Percentiles rank a stretch among this genome's conserved stretches.
Conservation (phyloP, 1,140 invertebrate genomes). For the Cryptotermes secundus region DNA sequence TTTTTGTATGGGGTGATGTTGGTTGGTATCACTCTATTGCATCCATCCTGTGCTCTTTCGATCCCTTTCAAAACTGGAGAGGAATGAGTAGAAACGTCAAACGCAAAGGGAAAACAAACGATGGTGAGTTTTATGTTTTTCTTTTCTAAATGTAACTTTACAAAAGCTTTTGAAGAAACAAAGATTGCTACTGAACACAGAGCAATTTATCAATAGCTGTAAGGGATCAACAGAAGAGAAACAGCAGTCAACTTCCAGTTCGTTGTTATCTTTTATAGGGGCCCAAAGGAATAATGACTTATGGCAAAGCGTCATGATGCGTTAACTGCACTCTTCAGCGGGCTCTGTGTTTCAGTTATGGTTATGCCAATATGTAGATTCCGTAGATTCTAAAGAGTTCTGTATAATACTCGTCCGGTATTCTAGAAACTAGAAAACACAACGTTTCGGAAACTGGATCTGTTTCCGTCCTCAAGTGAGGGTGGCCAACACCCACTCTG, state of each 20-base stretch:
- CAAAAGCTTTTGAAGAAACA: slow-evolving; percentile 17
- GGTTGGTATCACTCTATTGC: background rate
- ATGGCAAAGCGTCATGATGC: background rate
- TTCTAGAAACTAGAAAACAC: too few species aligned
- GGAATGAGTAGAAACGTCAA: background rate
- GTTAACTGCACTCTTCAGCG: background rate
- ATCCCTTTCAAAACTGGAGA: background rate
- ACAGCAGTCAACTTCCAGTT: background rate
- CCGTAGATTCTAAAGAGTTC: too few species aligned
- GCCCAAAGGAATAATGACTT: background rate
- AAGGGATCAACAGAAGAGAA: background rate
- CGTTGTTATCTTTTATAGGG: background rate
- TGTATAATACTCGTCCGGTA: too few species aligned
- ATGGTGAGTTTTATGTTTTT: slow-evolving; percentile 5
- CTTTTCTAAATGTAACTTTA: background rate
- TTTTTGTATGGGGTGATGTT: background rate
- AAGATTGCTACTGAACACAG: slow-evolving; percentile 3
- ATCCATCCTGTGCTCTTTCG: background rate
- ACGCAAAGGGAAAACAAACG: slow-evolving; percentile 18
- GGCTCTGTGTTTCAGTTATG: background rate
- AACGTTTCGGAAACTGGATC: too few species aligned
- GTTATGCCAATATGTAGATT: background rate
- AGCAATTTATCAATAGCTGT: slow-evolving; percentile 16
- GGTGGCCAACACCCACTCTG: too few species aligned
- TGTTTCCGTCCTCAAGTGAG: too few species aligned